Evolutionary conservation across 1,140 invertebrate genomes (phyloP).

Genomic region (honey bee (Apis mellifera)): DNA sequence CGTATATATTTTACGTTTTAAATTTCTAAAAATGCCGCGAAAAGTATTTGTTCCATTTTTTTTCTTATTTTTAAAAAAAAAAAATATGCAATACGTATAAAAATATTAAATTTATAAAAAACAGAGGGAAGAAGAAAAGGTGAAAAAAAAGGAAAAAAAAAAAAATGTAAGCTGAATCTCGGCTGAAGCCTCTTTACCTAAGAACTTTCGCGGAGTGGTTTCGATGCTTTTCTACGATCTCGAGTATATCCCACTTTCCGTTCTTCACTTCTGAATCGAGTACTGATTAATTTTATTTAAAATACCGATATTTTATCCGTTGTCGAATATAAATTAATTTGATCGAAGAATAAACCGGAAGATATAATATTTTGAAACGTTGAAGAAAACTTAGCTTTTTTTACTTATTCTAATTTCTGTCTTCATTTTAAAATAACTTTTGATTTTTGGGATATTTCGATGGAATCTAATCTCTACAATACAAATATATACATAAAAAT

Average conservation of each 20-base stretch:
- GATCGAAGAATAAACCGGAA: too few species aligned
- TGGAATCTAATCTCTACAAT: too few species aligned
- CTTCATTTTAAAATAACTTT: too few species aligned
- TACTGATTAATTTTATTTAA: constrained; percentile 26
- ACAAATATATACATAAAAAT: too few species aligned
- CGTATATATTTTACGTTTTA: neutral
- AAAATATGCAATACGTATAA: neutral
- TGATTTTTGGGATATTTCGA: too few species aligned
- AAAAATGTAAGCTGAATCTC: neutral
- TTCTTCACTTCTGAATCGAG: neutral
- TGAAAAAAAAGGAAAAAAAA: neutral
- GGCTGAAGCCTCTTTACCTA: constrained; percentile 22
- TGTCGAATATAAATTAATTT: neutral
- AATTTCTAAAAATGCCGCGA: neutral
- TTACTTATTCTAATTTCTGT: too few species aligned
- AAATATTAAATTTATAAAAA: neutral
- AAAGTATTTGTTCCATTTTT: neutral
- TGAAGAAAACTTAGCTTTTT: too few species aligned
- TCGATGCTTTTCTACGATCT: constrained; percentile 25
- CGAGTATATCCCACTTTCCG: neutral
- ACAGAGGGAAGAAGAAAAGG: neutral
- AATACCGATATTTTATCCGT: neutral
- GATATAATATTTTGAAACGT: too few species aligned
- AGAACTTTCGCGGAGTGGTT: constrained; percentile 27
- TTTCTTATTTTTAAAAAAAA: neutral